phyloP scores from a whole-genome alignment of 2,113 vertebrate genomes.

The Corythornis madagascariensis region DNA sequence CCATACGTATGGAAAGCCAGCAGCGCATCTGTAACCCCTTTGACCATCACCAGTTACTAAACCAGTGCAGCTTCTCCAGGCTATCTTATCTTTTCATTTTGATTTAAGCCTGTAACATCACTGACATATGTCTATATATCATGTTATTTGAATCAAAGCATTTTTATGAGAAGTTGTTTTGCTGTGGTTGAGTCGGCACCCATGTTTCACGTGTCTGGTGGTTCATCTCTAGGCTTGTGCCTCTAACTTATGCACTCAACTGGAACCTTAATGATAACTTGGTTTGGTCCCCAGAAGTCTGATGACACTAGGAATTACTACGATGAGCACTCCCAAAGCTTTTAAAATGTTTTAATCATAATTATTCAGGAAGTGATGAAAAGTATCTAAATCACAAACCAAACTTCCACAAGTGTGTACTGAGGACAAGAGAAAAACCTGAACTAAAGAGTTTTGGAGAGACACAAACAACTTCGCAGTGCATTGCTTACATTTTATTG shows the following conservation, averaged over 20 bases:
- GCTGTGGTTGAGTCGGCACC: background rate
- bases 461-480: background rate
- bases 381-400: background rate
- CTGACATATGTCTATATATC: slow-evolving; percentile 57
- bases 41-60: slow-evolving; percentile 55
- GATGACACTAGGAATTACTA: background rate
- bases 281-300: background rate
- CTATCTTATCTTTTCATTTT: slow-evolving; percentile 31
- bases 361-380: background rate
- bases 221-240: background rate
- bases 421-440: background rate
- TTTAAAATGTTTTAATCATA: background rate
- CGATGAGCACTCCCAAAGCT: background rate
- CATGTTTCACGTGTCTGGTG: background rate
- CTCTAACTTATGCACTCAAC: background rate
- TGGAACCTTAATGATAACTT: background rate
- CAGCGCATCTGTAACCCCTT: slow-evolving; percentile 7
- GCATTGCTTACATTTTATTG: background rate
- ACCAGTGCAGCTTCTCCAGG: slow-evolving; percentile 19
- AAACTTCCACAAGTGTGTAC: background rate
- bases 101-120: slow-evolving; percentile 50
- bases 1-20: background rate
- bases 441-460: background rate
- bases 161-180: background rate
- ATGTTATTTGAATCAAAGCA: background rate